Evolutionary conservation across 1,140 invertebrate genomes (phyloP).

Genomic region (Platyura marginata): DNA sequence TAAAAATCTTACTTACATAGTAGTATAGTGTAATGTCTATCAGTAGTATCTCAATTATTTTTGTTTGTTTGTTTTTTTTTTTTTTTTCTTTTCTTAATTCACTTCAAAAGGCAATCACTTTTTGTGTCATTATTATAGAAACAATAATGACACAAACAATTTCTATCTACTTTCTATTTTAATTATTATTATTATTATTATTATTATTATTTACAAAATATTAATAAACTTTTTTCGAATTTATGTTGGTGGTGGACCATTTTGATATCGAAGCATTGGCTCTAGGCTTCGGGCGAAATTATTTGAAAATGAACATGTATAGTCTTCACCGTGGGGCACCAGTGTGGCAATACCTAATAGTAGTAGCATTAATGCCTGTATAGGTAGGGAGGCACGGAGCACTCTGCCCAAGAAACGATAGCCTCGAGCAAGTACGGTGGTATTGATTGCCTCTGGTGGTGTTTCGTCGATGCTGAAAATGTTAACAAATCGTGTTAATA

Average conservation of each 20-base stretch:
- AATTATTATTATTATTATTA: no score
- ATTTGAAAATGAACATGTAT: slow-evolving; percentile 64
- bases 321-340: slow-evolving; percentile 68
- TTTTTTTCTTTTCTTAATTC: no score
- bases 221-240: background rate
- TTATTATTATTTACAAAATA: background rate
- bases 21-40: no score
- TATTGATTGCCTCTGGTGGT: slow-evolving; percentile 34
- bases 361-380: slow-evolving; percentile 75
- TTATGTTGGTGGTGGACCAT: slow-evolving; percentile 77
- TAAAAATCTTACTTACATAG: no score
- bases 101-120: no score
- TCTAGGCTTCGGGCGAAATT: slow-evolving; percentile 62
- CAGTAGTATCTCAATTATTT: no score
- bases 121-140: no score
- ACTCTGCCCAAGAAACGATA: slow-evolving; percentile 72
- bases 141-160: no score
- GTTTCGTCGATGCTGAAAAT: slow-evolving; percentile 31
- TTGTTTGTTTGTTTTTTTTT: no score
- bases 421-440: slow-evolving; percentile 47
- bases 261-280: slow-evolving; percentile 68
- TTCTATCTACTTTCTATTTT: no score
- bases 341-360: slow-evolving; percentile 74
- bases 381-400: slow-evolving; percentile 71
- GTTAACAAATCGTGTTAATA: no score